Base-by-base conservation (phyloP, 2,888 invertebrate species). In the Epinotia brunnichana region DNA sequence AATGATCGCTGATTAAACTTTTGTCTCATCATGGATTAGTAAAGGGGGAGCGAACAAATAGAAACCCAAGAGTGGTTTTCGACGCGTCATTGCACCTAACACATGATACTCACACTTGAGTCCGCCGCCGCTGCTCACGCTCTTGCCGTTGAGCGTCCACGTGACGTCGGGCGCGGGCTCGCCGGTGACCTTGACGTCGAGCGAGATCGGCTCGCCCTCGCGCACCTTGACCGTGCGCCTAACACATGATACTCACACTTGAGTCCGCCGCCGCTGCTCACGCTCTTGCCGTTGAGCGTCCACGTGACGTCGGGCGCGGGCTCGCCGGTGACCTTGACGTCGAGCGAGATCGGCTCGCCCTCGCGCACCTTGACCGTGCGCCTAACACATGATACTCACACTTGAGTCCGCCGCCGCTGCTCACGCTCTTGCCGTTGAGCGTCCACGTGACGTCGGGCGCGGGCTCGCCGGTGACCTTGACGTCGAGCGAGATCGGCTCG, bases 391-490 rank as follows among this genome's bases (percentile, higher is more conserved):
- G 17, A 17, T 54, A 89, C 92, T 86, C 74, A 94, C 94, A 75
- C 74, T 92, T 94, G 10, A 93, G 83, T 60, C 91, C 92, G 54
- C 81, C 90, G 54, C 96, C 95, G 77, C 95, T 94, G 77, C 92
- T 94, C 54, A 97, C 94, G 61, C 95, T 95, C 91, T 97, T 97
- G 77, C 96, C 96, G 85, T 96, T 97, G 77, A 97, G 94, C 53
- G 95, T 95, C 98, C 99, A 99, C 2, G 95, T 95, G 78, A 98
- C 96, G 69, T 97, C 97, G 61, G 98, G 98, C 63, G 97, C 95
- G 39, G 99, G 99, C 87, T 99, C 99, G 62, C 99, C 98, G 74
- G 95, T 95, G 53, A 98, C 96, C 87, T 97, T 97, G 24, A 98
- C 96, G 89, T 99, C 98, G 81, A 98, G 95, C 67, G 96, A 94